phyloP scores from a whole-genome alignment of 2,113 vertebrate genomes.

The Microcebus ravelobensis region DNA sequence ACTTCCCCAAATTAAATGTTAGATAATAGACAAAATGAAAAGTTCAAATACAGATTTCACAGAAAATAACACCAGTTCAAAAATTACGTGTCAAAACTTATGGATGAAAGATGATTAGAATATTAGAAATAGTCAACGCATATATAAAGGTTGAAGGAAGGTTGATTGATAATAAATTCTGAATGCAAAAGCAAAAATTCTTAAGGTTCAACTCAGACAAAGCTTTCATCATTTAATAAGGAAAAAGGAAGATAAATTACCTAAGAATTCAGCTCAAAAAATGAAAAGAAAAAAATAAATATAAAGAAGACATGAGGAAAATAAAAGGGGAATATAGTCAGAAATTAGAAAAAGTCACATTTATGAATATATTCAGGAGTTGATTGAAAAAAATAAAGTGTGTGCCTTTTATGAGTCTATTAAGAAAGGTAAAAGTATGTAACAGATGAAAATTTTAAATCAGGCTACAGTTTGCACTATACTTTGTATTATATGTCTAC shows the following conservation, averaged over 20 bases:
- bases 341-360: neutral
- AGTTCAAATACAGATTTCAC: neutral
- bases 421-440: neutral
- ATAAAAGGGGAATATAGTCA: neutral
- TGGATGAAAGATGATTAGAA: neutral
- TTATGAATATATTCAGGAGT: too few relatives aligned
- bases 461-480: neutral
- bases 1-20: neutral
- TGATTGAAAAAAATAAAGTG: neutral
- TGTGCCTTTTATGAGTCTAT: neutral
- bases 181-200: neutral
- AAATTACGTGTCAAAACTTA: neutral
- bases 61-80: neutral
- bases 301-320: neutral
- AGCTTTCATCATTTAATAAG: neutral
- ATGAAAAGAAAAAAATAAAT: neutral
- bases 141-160: neutral
- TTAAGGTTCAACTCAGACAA: neutral
- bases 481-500: neutral
- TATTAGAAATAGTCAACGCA: neutral
- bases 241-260: neutral
- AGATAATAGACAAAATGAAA: neutral
- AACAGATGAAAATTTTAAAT: neutral
- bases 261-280: constrained; percentile 3
- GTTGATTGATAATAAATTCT: neutral